Base-by-base conservation (phyloP, 1,140 invertebrate genomes). In the Bombus fervidus region DNA sequence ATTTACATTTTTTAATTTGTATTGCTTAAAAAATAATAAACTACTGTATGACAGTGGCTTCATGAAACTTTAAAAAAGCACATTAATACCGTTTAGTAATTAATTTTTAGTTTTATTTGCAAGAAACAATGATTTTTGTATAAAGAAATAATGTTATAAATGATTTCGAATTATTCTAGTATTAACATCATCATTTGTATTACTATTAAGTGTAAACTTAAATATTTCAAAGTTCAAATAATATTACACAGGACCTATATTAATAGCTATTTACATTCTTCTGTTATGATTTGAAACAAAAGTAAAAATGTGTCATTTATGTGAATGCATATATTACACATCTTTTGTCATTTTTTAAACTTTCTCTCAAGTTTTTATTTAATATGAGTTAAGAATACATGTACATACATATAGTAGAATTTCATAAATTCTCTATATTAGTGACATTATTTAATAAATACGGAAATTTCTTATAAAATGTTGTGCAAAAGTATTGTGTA, bases 21-120 rank as follows among this genome's bases (percentile, higher is more conserved):
- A 90, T 89, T 90, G 90, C 79, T 80, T 87, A 86, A 73, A 69
- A 85, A 86, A 77, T 69, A 91, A 91, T 87, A 91, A 91, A 90
- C 64, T 87, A 79, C 90, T 91, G 86, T 78, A 90, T 87, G 78
- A 91, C 88, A 88, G 86, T 88, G 83, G 87, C 72, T 87, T 87
- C 59, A 87, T 74, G 82, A 87, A 64, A 84, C 64, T 71, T 83
- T 28, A 74, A 68, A 64, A 74, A 53, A 57, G 39, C 31, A 72
- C 31, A 75, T 81, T 74, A 75, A 74, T 85, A 81, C 84, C 79
- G 71, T 81, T 74, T 68, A 59, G 39, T 59, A 59, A 57, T 71
- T 53, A 37, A 41, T 66, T 25, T 41, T 59, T 81, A n/a, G 34
- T 41, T 83, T 77, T 8, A 59, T 62, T 79, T 79, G 41, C 39